Conservation (phyloP, 2,888 invertebrate species). For the Ceramica pisi region DNA sequence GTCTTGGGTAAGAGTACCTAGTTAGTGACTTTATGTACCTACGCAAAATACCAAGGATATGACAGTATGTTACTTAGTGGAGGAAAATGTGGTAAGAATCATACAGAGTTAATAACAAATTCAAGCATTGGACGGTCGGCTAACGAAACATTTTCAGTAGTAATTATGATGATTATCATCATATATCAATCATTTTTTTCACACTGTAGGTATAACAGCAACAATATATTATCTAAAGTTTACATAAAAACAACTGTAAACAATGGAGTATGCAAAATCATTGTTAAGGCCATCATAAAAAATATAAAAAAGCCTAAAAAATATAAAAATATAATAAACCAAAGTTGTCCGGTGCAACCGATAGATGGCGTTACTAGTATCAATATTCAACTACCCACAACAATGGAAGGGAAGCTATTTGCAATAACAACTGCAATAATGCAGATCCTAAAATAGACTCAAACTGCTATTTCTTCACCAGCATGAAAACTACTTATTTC, state of each 20-base stretch:
- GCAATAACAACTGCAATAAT: conserved; percentile 23
- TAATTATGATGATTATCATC: too few relatives aligned
- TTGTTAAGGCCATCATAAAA: background rate
- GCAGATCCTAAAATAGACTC: conserved; percentile 32
- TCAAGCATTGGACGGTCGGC: too few relatives aligned
- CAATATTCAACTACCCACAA: conserved; percentile 9
- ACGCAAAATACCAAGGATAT: too few relatives aligned
- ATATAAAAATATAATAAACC: background rate
- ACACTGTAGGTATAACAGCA: too few relatives aligned
- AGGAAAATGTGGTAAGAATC: too few relatives aligned
- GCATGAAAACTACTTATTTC: conserved; percentile 28
- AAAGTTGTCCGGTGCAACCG: background rate
- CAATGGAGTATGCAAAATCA: conserved; percentile 10
- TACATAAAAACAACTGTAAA: background rate
- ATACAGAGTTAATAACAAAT: too few relatives aligned
- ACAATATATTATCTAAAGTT: too few relatives aligned
- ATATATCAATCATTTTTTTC: too few relatives aligned
- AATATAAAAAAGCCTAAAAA: background rate
- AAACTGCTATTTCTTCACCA: conserved; percentile 38
- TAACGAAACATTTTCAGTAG: too few relatives aligned
- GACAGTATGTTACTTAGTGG: too few relatives aligned
- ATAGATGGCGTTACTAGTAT: conserved; percentile 36
- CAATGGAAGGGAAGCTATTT: conserved; percentile 22
- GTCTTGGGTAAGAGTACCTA: too few relatives aligned
- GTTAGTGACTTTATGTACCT: too few relatives aligned